These are phyloP conservation scores for Tamandua tetradactyla DNA, from an alignment of 2,797 vertebrate species.

Conservation along the genomic window DNA sequence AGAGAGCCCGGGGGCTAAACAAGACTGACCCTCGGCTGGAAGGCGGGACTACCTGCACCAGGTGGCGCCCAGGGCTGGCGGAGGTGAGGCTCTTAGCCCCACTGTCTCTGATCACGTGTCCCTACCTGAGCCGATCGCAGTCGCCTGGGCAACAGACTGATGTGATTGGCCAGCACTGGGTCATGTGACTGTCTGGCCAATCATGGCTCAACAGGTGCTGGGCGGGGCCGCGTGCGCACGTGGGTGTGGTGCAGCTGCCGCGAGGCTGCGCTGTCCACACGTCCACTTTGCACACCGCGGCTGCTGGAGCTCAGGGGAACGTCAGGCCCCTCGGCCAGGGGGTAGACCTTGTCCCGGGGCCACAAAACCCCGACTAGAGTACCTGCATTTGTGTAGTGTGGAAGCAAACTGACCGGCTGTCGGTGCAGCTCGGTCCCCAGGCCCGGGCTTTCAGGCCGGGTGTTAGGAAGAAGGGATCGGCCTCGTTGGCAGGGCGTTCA, in stretches of 20 bases:
- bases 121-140: not conserved
- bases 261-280: no score
- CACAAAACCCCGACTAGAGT: not conserved
- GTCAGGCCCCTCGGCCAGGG: not conserved
- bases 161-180: not conserved
- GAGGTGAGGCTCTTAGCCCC: not conserved
- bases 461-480: not conserved
- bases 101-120: not conserved
- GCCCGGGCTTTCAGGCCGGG: not conserved
- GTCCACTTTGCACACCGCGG: no score
- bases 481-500: not conserved
- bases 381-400: not conserved
- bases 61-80: fast-evolving
- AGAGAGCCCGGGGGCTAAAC: not conserved
- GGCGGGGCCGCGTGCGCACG: no score
- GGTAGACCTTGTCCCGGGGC: not conserved
- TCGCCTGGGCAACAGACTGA: not conserved
- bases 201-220: not conserved
- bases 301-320: not conserved
- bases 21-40: not conserved
- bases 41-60: not conserved
- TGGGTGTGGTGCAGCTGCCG: no score
- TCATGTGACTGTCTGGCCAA: not conserved
- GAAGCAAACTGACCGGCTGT: not conserved
- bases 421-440: not conserved